Percentiles rank a stretch among this genome's conserved stretches.
Conservation (phyloP, 2,797 vertebrate genomes). For the Tiaroga cobitis region DNA sequence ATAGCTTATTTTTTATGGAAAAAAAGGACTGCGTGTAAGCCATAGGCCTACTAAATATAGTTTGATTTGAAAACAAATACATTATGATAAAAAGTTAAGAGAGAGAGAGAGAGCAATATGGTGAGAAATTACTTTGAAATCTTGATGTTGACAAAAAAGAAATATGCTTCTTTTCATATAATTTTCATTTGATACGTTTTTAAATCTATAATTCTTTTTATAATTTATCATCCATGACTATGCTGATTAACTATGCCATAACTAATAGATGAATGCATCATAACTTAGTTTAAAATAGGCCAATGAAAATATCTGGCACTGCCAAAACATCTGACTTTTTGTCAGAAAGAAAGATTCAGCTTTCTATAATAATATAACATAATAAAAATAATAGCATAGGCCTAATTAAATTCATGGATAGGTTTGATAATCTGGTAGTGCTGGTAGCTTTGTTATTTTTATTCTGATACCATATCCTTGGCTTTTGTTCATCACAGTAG, state of each 20-base stretch:
- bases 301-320: not conserved
- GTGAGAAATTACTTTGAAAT: not conserved
- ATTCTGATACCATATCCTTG: conserved; percentile 23
- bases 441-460: conserved; percentile 8
- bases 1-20: no score
- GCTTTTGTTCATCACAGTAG: conserved; percentile 53
- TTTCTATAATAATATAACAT: not conserved
- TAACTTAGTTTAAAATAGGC: no score
- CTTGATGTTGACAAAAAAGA: not conserved
- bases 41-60: no score
- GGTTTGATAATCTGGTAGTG: not conserved
- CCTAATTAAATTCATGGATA: not conserved
- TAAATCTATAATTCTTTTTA: not conserved
- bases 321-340: not conserved
- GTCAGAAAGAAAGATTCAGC: not conserved
- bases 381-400: not conserved
- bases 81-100: no score
- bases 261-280: not conserved
- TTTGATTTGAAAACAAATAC: no score
- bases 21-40: no score
- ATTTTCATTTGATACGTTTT: not conserved
- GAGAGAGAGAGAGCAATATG: not conserved
- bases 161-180: not conserved
- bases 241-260: not conserved
- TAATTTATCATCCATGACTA: not conserved